Percentiles rank a stretch among this genome's conserved stretches.
Conservation (phyloP, 30 jellyfish, hydroid and myxozoan species). For the Turritopsis dohrnii region DNA sequence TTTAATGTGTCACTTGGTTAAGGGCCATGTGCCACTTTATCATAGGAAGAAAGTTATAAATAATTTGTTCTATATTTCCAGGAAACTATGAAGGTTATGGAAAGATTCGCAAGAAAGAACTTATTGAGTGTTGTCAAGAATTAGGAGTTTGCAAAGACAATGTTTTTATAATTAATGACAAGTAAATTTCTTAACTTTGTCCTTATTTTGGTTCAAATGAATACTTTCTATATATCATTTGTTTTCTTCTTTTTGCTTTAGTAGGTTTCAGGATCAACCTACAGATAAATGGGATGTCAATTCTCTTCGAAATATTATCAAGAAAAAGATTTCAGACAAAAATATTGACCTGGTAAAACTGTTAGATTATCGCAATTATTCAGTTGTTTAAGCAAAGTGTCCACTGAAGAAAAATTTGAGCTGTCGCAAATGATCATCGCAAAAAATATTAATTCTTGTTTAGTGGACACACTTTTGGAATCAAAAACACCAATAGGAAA, state of each 20-base stretch:
- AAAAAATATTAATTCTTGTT: too few relatives aligned
- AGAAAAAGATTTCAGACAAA: neutral
- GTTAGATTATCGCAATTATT: too few relatives aligned
- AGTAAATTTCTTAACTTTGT: neutral
- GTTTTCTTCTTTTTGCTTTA: neutral
- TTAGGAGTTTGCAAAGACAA: slow-evolving; percentile 31
- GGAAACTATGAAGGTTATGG: slow-evolving; percentile 51
- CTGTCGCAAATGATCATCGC: too few relatives aligned
- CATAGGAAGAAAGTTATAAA: neutral
- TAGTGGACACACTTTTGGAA: too few relatives aligned
- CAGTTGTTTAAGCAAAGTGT: too few relatives aligned
- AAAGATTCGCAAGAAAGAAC: slow-evolving; percentile 44
- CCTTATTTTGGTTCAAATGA: neutral
- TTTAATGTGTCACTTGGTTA: too few relatives aligned
- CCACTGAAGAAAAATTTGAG: too few relatives aligned
- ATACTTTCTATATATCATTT: neutral
- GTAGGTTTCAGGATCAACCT: slow-evolving; percentile 50
- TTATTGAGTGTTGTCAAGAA: slow-evolving; percentile 28
- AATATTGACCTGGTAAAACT: neutral
- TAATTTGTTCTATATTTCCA: neutral
- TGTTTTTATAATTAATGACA: slow-evolving; percentile 35
- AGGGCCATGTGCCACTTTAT: too few relatives aligned
- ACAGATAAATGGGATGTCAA: slow-evolving; percentile 38
- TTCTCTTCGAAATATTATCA: neutral
- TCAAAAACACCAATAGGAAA: too few relatives aligned